Percentiles rank a stretch among this genome's conserved stretches.
These are phyloP conservation scores for Balaenoptera acutorostrata DNA, from an alignment of 2,113 vertebrate species.

Conservation along the genomic window DNA sequence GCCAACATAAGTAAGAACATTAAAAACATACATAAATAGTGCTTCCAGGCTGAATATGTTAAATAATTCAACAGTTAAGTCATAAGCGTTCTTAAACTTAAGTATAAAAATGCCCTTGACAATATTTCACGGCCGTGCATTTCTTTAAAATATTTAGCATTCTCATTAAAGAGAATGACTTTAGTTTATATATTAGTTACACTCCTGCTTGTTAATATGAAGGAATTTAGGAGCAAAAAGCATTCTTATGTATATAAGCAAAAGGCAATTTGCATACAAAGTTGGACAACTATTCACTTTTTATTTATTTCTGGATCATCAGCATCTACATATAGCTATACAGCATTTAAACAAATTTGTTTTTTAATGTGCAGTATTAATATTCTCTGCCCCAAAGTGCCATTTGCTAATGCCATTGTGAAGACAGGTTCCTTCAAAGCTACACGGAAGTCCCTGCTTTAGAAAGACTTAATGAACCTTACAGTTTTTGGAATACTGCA, in stretches of 20 bases:
- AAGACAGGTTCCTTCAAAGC: constrained; percentile 87
- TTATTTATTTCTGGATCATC: constrained; percentile 84
- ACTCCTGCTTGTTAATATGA: constrained; percentile 86
- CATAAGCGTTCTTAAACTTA: constrained; percentile 89
- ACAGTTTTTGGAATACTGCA: constrained; percentile 86
- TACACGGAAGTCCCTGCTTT: constrained; percentile 81
- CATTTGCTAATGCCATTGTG: constrained; percentile 82
- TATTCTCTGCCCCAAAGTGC: constrained; percentile 82
- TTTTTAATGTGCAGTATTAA: constrained; percentile 86
- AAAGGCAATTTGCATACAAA: constrained; percentile 86
- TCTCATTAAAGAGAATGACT: constrained; percentile 91
- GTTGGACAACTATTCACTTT: constrained; percentile 82
- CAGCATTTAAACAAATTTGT: constrained; percentile 86
- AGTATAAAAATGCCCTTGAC: constrained; percentile 91
- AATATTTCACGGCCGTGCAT: constrained; percentile 86
- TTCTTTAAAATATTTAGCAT: constrained; percentile 92
- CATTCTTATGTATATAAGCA: constrained; percentile 86
- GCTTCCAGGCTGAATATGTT: constrained; percentile 86
- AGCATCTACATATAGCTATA: constrained; percentile 76
- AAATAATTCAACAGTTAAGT: constrained; percentile 90
- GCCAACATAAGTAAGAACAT: constrained; percentile 86
- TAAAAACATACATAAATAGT: constrained; percentile 89
- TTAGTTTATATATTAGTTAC: constrained; percentile 90
- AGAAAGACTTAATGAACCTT: constrained; percentile 90
- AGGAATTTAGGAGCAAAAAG: constrained; percentile 82